phyloP scores from a whole-genome alignment of 2,797 vertebrate species.

The Crocidura indochinensis region DNA sequence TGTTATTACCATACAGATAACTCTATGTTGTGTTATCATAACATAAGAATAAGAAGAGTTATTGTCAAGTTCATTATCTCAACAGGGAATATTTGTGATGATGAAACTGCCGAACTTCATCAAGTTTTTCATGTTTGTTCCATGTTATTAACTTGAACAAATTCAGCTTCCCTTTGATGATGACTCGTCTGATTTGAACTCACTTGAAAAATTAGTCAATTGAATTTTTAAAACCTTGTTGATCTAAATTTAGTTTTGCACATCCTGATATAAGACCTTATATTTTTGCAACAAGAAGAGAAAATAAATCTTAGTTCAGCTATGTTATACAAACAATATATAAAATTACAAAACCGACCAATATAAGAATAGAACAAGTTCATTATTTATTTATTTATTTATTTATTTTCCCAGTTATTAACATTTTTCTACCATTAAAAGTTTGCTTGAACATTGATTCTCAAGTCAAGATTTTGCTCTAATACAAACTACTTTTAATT shows the following conservation, averaged over 20 bases:
- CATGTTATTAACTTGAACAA: conserved; percentile 85
- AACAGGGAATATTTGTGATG: conserved; percentile 77
- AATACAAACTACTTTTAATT: conserved; percentile 71
- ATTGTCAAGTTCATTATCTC: conserved; percentile 82
- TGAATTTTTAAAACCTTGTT: conserved; percentile 85
- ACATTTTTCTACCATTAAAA: conserved; percentile 62
- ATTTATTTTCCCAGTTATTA: conserved; percentile 18
- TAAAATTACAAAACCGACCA: conserved; percentile 67
- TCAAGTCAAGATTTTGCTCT: conserved; percentile 62
- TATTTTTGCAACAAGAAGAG: conserved; percentile 64
- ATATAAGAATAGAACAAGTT: not conserved
- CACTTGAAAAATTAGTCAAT: conserved; percentile 84
- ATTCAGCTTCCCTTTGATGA: conserved; percentile 84
- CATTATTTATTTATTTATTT: conserved; percentile 68
- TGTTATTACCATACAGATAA: too few relatives aligned
- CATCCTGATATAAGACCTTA: conserved; percentile 75
- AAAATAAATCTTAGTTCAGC: conserved; percentile 58
- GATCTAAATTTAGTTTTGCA: conserved; percentile 85
- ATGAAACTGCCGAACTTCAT: conserved; percentile 84
- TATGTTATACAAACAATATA: conserved; percentile 49
- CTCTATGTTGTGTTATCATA: conserved; percentile 64
- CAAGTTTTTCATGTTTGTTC: conserved; percentile 76
- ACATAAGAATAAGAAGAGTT: conserved; percentile 67
- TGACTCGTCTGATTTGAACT: conserved; percentile 86
- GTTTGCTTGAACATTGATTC: conserved; percentile 68